These are phyloP conservation scores for Agapostemon virescens DNA, from an alignment of 2,888 invertebrate species.

Conservation along the genomic window DNA sequence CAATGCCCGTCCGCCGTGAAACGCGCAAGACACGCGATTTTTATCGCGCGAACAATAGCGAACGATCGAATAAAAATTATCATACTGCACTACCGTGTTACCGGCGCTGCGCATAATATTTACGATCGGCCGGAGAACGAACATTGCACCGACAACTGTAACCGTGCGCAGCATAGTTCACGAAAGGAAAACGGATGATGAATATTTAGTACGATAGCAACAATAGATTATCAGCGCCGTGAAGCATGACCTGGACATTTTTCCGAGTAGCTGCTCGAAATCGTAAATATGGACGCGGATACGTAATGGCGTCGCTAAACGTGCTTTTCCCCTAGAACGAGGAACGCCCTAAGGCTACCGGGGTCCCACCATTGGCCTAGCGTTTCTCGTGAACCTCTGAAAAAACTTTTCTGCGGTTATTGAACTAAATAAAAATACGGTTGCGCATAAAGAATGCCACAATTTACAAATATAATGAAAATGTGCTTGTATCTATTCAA, in stretches of 20 bases:
- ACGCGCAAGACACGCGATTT: not conserved
- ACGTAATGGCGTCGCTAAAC: constrained; percentile 41
- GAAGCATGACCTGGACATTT: constrained; percentile 38
- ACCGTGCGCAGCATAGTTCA: not conserved
- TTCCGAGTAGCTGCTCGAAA: constrained; percentile 34
- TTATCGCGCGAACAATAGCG: not conserved
- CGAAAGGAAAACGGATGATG: constrained; percentile 40
- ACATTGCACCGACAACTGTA: not conserved
- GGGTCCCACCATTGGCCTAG: constrained; percentile 9
- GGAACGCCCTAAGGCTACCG: constrained; percentile 24
- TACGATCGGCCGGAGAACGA: constrained; percentile 4
- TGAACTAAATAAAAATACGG: no score
- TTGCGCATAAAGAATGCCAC: no score
- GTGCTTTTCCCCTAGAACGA: constrained; percentile 41
- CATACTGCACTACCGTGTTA: not conserved
- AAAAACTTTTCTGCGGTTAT: not conserved
- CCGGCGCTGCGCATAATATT: not conserved
- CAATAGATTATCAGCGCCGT: constrained; percentile 49
- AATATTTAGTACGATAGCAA: constrained; percentile 51
- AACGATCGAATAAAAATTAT: constrained; percentile 15
- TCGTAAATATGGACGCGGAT: constrained; percentile 44
- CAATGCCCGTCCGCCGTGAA: not conserved
- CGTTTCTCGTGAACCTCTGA: constrained; percentile 17
- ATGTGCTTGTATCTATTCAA: not conserved
- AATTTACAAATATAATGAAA: not conserved